phyloP scores from a whole-genome alignment of 2,888 invertebrate species.

The Pandemis cinnamomeana region DNA sequence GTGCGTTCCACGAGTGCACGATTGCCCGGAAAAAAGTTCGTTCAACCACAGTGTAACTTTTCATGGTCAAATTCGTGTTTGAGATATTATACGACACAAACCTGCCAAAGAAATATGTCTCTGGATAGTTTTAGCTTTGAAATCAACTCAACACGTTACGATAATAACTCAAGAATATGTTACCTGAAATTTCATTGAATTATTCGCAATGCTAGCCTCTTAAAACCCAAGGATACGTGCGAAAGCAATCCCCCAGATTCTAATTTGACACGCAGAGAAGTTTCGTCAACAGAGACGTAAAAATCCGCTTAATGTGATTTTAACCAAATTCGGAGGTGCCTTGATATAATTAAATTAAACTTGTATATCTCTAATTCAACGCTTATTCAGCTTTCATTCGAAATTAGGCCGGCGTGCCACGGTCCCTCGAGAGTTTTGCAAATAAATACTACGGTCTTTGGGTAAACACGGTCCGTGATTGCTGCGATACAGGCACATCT shows the following conservation, averaged over 20 bases:
- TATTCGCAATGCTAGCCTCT: background rate
- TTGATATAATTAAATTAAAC: slow-evolving; percentile 35
- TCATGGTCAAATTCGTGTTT: too few relatives aligned
- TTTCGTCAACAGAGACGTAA: slow-evolving; percentile 12
- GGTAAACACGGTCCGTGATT: slow-evolving; percentile 70
- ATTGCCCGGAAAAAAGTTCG: too few relatives aligned
- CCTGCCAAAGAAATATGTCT: too few relatives aligned
- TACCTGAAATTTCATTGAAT: too few relatives aligned
- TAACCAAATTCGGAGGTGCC: slow-evolving; percentile 16
- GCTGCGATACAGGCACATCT: slow-evolving; percentile 43
- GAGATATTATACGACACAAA: too few relatives aligned
- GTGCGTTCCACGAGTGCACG: too few relatives aligned
- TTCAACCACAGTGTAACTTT: too few relatives aligned
- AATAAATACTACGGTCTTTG: slow-evolving; percentile 74
- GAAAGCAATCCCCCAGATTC: background rate
- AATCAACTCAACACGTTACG: too few relatives aligned
- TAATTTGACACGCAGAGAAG: background rate
- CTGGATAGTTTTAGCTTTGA: too few relatives aligned
- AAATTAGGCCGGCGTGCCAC: slow-evolving; percentile 68
- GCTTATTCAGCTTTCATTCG: slow-evolving; percentile 72
- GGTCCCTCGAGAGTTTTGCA: slow-evolving; percentile 71
- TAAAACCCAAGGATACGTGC: background rate
- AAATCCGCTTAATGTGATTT: slow-evolving; percentile 27
- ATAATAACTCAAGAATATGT: too few relatives aligned
- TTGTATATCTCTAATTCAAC: slow-evolving; percentile 63